Conservation (phyloP, 1,140 invertebrate species). For the Drosophila leontia region DNA sequence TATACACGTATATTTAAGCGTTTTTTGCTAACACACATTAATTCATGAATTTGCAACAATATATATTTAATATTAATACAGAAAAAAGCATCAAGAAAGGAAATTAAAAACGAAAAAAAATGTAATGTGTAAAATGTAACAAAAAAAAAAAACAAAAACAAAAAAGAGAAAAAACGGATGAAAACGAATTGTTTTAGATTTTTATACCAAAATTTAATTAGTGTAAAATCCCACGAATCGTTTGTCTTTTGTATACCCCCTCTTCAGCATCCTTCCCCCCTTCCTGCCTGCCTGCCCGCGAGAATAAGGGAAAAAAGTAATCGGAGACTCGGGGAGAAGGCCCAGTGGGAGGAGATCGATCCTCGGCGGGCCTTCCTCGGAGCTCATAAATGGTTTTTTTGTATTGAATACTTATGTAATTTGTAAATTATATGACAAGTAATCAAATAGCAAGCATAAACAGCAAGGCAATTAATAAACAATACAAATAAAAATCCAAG, state of each 20-base stretch:
- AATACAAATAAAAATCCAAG: conserved; percentile 44
- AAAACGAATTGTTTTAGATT: conserved; percentile 73
- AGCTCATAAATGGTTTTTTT: conserved; percentile 42
- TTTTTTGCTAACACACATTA: conserved; percentile 75
- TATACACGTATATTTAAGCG: conserved; percentile 57
- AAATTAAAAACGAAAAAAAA: conserved; percentile 20
- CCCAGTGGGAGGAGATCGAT: neutral
- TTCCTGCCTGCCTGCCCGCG: neutral
- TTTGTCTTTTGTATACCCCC: conserved; percentile 49
- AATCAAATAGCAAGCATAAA: conserved; percentile 62
- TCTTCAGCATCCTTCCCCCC: neutral
- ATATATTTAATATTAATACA: conserved; percentile 59
- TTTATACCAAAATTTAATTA: conserved; percentile 78
- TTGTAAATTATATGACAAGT: conserved; percentile 60
- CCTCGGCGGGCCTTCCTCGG: conserved; percentile 20
- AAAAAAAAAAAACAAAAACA: conserved; percentile 1
- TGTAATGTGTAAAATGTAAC: conserved; percentile 52
- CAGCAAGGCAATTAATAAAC: conserved; percentile 62
- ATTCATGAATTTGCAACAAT: conserved; percentile 66
- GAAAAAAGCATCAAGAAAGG: conserved; percentile 33
- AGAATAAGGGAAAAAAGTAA: conserved; percentile 1
- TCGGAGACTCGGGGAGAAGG: neutral
- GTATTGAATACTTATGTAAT: conserved; percentile 62
- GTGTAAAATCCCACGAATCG: conserved; percentile 60
- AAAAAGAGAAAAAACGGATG: neutral